Conservation (phyloP, 2,888 invertebrate genomes). For the Pammene aurita region DNA sequence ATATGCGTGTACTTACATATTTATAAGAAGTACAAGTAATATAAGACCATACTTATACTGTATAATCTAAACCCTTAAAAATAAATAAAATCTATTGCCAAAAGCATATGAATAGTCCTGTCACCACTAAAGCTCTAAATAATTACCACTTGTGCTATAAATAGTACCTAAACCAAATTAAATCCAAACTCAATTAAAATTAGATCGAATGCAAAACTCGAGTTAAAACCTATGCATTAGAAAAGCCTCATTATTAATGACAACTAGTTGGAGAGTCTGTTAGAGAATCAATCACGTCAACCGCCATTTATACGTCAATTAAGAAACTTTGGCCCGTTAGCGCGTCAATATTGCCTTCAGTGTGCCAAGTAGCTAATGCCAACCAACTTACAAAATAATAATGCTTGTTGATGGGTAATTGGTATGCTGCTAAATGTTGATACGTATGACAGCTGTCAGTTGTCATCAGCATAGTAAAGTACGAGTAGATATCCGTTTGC, state of each 20-base stretch:
- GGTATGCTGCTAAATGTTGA: too few relatives aligned
- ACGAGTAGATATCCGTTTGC: too few relatives aligned
- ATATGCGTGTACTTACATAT: too few relatives aligned
- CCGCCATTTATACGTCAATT: constrained; percentile 38
- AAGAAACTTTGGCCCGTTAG: constrained; percentile 26
- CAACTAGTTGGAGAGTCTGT: constrained; percentile 5
- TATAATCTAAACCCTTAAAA: too few relatives aligned
- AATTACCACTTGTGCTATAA: background rate
- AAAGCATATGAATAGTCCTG: too few relatives aligned
- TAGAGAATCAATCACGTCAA: constrained; percentile 31
- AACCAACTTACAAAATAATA: background rate
- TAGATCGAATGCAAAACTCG: background rate
- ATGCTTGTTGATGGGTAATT: too few relatives aligned
- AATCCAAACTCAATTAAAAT: background rate
- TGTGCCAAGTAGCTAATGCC: background rate
- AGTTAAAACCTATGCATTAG: background rate
- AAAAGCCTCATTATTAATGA: constrained; percentile 30
- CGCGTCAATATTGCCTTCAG: constrained; percentile 34
- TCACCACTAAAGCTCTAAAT: background rate
- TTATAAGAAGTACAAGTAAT: too few relatives aligned
- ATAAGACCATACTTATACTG: too few relatives aligned
- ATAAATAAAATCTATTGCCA: too few relatives aligned
- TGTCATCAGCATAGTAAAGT: too few relatives aligned
- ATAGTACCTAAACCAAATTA: background rate
- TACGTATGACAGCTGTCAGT: too few relatives aligned